Conservation (phyloP, 1,140 invertebrate species). For the Drosophila subobscura region DNA sequence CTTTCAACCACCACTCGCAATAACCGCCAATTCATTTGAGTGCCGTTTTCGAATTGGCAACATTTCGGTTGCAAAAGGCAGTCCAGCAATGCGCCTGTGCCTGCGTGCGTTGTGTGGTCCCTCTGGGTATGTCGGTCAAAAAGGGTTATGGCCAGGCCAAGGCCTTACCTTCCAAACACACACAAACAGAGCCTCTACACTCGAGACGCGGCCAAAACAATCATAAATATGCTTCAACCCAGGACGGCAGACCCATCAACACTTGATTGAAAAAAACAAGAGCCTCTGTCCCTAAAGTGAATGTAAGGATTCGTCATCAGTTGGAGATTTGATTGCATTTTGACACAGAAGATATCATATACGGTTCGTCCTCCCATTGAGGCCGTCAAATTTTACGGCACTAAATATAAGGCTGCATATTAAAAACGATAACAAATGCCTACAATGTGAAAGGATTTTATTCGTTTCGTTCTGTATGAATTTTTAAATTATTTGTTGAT, state of each 20-base stretch:
- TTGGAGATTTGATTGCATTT: slow-evolving; percentile 77
- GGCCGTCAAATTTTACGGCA: slow-evolving; percentile 67
- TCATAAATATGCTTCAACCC: slow-evolving; percentile 69
- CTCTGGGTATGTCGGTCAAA: slow-evolving; percentile 66
- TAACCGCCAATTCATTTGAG: slow-evolving; percentile 81
- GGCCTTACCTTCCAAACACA: slow-evolving; percentile 36
- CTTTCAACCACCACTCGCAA: slow-evolving; percentile 34
- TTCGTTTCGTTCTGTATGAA: slow-evolving; percentile 42
- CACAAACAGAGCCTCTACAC: background rate
- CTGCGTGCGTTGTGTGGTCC: slow-evolving; percentile 50
- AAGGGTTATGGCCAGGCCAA: slow-evolving; percentile 58
- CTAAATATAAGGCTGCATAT: slow-evolving; percentile 62
- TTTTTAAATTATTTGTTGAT: slow-evolving; percentile 69
- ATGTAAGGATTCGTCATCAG: slow-evolving; percentile 54
- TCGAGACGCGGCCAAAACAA: slow-evolving; percentile 44
- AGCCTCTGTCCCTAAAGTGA: slow-evolving; percentile 35
- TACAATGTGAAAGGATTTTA: slow-evolving; percentile 36
- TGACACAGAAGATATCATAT: slow-evolving; percentile 28
- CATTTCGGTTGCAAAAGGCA: slow-evolving; percentile 37
- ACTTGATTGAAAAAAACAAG: slow-evolving; percentile 69
- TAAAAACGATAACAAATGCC: slow-evolving; percentile 65
- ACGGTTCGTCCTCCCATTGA: slow-evolving; percentile 5
- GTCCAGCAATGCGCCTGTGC: background rate
- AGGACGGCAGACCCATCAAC: slow-evolving; percentile 54
- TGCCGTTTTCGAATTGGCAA: slow-evolving; percentile 80